Evolutionary conservation across 1,140 invertebrate genomes (phyloP).

Genomic region (Diploscapter pachys): DNA sequence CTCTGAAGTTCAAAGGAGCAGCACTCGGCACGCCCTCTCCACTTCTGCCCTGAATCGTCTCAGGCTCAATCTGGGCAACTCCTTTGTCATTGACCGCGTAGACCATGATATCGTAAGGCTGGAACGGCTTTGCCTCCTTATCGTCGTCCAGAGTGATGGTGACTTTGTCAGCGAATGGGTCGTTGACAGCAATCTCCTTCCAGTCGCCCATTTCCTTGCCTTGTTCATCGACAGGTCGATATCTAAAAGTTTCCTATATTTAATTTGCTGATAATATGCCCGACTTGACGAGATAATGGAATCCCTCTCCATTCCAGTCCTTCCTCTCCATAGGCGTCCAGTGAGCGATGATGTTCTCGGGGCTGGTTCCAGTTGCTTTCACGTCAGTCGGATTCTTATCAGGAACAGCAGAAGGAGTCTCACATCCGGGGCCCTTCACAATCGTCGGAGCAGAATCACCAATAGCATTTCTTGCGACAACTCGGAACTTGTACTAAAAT

Average conservation of each 20-base stretch:
- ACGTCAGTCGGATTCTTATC: conserved; percentile 92
- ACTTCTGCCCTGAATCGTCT: conserved; percentile 73
- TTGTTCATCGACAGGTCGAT: conserved; percentile 20
- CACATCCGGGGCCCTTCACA: conserved; percentile 70
- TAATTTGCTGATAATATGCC: not conserved
- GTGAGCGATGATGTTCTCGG: conserved; percentile 83
- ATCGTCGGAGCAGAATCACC: conserved; percentile 77
- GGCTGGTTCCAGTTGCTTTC: conserved; percentile 78
- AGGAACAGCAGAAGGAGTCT: conserved; percentile 79
- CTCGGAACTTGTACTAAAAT: conserved; percentile 83
- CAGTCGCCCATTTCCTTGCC: conserved; percentile 37
- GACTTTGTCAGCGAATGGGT: conserved; percentile 49
- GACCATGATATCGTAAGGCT: conserved; percentile 52
- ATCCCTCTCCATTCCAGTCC: conserved; percentile 57
- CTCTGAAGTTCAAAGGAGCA: conserved; percentile 45
- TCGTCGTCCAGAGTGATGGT: conserved; percentile 52
- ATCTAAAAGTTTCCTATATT: conserved; percentile 5
- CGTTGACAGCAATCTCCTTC: conserved; percentile 45
- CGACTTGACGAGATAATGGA: conserved; percentile 50
- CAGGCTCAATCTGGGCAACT: conserved; percentile 76
- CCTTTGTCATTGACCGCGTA: conserved; percentile 82
- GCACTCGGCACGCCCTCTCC: conserved; percentile 54
- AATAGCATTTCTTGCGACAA: conserved; percentile 87
- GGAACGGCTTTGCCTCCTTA: conserved; percentile 47
- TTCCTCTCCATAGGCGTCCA: conserved; percentile 65